A percentile compares a stretch with the other conserved stretches of the same genome.
phyloP scores from a whole-genome alignment of 2,113 vertebrate species.

The Microtus montanus region DNA sequence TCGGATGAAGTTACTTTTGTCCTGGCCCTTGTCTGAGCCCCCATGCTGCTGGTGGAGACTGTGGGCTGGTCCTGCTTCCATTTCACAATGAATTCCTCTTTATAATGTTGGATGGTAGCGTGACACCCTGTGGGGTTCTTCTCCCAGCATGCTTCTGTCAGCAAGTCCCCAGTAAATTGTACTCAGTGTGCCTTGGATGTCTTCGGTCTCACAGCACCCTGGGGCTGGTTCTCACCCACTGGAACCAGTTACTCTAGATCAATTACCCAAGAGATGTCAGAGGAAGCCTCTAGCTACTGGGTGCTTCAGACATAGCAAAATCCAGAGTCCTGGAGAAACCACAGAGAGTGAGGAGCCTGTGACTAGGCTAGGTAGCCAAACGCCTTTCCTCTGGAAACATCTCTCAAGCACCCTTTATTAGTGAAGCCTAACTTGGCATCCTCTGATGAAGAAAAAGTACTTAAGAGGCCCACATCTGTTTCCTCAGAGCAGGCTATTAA shows the following conservation, averaged over 20 bases:
- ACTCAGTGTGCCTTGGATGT: neutral
- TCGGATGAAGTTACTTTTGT: neutral
- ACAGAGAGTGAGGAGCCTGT: neutral
- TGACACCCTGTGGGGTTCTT: neutral
- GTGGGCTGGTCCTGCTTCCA: neutral
- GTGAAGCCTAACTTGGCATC: neutral
- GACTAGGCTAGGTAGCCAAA: neutral
- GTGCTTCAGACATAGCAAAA: neutral
- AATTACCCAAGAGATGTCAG: neutral
- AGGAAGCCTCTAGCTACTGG: neutral
- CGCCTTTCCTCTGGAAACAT: neutral
- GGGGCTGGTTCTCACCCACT: neutral
- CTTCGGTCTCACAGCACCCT: neutral
- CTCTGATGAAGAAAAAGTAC: conserved; percentile 17
- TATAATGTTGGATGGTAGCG: neutral
- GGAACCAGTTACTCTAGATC: too few relatives aligned
- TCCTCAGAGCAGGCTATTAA: conserved; percentile 16
- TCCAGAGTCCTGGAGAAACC: neutral
- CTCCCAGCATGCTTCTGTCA: neutral
- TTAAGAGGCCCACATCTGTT: neutral
- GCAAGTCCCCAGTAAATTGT: neutral
- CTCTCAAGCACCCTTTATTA: conserved; percentile 25
- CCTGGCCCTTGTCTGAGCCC: neutral
- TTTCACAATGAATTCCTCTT: neutral
- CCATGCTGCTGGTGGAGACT: neutral